phyloP scores from a whole-genome alignment of 1,140 invertebrate genomes.

The Drosophila azteca region DNA sequence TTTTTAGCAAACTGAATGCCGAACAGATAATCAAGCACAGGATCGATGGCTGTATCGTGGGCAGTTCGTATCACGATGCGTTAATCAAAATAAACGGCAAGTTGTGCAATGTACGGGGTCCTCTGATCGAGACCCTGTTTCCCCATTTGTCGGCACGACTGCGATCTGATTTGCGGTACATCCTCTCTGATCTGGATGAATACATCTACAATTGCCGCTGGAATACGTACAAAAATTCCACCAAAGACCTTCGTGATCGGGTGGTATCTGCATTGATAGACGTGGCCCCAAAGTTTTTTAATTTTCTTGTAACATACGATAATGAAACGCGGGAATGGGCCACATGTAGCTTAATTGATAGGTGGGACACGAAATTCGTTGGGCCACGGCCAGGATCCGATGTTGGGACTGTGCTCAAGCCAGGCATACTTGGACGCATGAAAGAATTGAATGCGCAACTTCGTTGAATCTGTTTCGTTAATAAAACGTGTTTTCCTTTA shows the following conservation, averaged over 20 bases:
- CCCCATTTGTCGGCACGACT: conserved; percentile 18
- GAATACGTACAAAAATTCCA: neutral
- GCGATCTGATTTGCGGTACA: conserved; percentile 27
- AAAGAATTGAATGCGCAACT: conserved; percentile 18
- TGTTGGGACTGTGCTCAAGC: conserved; percentile 15
- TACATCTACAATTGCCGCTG: conserved; percentile 31
- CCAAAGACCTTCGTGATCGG: conserved; percentile 38
- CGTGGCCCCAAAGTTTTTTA: conserved; percentile 22
- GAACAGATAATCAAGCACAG: conserved; percentile 34
- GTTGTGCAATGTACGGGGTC: conserved; percentile 38
- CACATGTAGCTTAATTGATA: conserved; percentile 12
- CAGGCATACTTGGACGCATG: conserved; percentile 44
- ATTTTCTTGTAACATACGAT: conserved; percentile 34
- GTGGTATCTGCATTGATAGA: conserved; percentile 43
- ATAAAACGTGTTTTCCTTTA: neutral
- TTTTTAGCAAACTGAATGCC: conserved; percentile 19
- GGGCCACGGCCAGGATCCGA: conserved; percentile 14
- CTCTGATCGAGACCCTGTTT: conserved; percentile 41
- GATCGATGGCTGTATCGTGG: conserved; percentile 36
- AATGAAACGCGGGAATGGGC: conserved; percentile 41
- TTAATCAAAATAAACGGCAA: conserved; percentile 22
- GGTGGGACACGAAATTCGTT: neutral
- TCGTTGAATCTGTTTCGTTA: neutral
- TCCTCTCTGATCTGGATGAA: conserved; percentile 35
- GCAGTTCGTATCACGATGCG: conserved; percentile 42